Evolutionary conservation across 2,113 vertebrate species (phyloP).

Genomic region (Sphyrna mokarran): DNA sequence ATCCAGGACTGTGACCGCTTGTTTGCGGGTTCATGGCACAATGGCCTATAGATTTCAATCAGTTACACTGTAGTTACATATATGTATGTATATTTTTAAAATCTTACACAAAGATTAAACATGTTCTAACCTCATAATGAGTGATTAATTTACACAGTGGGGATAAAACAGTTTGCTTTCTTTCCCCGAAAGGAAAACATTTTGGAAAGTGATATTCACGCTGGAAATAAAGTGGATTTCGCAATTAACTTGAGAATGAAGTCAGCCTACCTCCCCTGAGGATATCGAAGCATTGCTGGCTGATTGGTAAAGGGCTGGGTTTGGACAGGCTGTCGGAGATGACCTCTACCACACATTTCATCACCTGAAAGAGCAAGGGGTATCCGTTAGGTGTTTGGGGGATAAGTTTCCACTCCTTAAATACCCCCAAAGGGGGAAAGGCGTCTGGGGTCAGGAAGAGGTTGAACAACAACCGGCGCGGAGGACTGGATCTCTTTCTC

Average conservation of each 20-base stretch:
- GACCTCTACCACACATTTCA: constrained; percentile 88
- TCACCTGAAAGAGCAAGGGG: constrained; percentile 60
- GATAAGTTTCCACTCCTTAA: background rate
- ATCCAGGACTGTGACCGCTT: background rate
- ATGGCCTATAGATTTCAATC: background rate
- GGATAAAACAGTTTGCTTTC: background rate
- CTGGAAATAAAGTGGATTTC: background rate
- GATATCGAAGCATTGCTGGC: constrained; percentile 72
- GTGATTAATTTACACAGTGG: background rate
- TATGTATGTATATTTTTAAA: background rate
- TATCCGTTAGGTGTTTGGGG: background rate
- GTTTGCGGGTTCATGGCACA: background rate
- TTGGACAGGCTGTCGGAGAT: constrained; percentile 79
- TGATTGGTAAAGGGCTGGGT: constrained; percentile 72
- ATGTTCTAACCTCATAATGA: background rate
- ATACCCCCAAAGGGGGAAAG: background rate
- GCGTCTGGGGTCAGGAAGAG: background rate
- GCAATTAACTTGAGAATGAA: background rate
- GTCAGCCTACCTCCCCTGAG: constrained; percentile 70
- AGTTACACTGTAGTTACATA: background rate
- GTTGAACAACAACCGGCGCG: background rate
- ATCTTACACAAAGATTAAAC: background rate
- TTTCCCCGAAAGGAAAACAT: background rate
- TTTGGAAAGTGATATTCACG: background rate
- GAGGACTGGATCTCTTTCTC: background rate